phyloP scores from a whole-genome alignment of 2,888 invertebrate species.

The Lathronympha strigana region DNA sequence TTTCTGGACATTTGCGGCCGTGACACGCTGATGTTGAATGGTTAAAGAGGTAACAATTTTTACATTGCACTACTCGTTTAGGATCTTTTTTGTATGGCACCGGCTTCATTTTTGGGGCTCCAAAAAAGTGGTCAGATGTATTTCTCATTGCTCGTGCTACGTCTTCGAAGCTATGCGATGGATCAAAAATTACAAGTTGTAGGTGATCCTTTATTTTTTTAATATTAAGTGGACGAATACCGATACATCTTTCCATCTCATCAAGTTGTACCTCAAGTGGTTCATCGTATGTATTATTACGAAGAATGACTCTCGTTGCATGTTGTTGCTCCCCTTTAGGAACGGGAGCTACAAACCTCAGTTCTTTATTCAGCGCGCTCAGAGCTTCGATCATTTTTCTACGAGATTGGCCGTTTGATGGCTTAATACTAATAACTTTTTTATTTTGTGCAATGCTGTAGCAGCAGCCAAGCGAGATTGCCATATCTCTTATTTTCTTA shows the following conservation, averaged over 20 bases:
- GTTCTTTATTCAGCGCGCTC: constrained; percentile 1
- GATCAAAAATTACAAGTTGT: constrained; percentile 21
- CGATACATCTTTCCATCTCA: constrained; percentile 23
- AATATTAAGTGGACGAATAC: constrained; percentile 15
- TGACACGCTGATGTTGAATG: constrained; percentile 24
- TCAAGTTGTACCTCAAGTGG: constrained; percentile 7
- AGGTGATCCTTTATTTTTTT: constrained; percentile 24
- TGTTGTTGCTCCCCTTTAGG: constrained; percentile 21
- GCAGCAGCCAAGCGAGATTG: constrained; percentile 7
- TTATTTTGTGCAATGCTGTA: constrained; percentile 10
- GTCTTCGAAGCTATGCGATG: constrained; percentile 7
- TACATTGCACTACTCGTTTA: constrained; percentile 22
- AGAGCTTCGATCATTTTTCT: constrained; percentile 21
- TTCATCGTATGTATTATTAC: constrained; percentile 22
- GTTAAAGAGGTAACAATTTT: constrained; percentile 21
- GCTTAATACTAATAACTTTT: constrained; percentile 14
- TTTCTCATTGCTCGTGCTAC: constrained; percentile 7
- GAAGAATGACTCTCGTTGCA: constrained; percentile 17
- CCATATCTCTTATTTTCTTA: constrained; percentile 20
- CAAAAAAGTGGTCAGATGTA: constrained; percentile 15
- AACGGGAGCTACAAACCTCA: constrained; percentile 20
- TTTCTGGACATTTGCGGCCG: constrained; percentile 9
- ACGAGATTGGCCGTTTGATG: constrained; percentile 4
- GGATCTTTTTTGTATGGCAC: constrained; percentile 21
- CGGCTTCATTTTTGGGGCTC: constrained; percentile 13